Base-by-base conservation (phyloP, 2,113 vertebrate species). In the Budorcas taxicolor region DNA sequence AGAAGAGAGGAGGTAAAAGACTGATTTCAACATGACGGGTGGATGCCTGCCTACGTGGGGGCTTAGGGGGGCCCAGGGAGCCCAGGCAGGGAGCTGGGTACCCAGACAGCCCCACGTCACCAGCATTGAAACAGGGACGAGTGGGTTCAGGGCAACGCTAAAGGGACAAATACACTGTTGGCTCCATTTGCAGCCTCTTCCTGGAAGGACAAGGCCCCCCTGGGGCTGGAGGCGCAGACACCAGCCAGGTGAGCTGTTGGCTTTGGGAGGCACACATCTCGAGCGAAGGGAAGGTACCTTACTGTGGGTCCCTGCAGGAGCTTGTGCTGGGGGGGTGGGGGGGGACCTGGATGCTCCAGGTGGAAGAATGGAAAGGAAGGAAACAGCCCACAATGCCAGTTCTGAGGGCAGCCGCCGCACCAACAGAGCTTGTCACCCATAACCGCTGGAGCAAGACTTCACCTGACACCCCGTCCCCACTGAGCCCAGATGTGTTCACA, bases 151-250 rank as follows among this genome's bases (percentile, higher is more conserved):
- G 10, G 21, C 15, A 12, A 19, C 3, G 1, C 2, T 14, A 12
- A 12, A 0, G 0, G 0, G 25, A 6, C 27, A 25, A 27, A 9
- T 1, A 0, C 0, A 2, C 58, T 57, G 23, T 2, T 9, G 25
- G 10, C 40, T 4, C 1, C 2, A 10, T 50, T 17, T 43, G 91
- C 21, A 8, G 10, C 21, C 36, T 31, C 57, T 40, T 25, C n/a
- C 25, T 5, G 25, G 80, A 31, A 29, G 5, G 57, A 60, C 60
- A 33, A 25, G 62, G 4, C 36, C 45, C n/a, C 12, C 29, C 7
- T 0, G 3, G 3, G 7, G 0, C 36, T 10, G 33, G 25, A 21
- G 58, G 58, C 5, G 1, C 13, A 10, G 57, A 45, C 93, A 40
- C 36, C 52, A 9, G 80, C 43, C 36, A 4, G 23, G 23, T 1